Percentiles rank a stretch among this genome's conserved stretches.
phyloP scores from a whole-genome alignment of 1,140 invertebrate genomes.

The Aethina tumida region DNA sequence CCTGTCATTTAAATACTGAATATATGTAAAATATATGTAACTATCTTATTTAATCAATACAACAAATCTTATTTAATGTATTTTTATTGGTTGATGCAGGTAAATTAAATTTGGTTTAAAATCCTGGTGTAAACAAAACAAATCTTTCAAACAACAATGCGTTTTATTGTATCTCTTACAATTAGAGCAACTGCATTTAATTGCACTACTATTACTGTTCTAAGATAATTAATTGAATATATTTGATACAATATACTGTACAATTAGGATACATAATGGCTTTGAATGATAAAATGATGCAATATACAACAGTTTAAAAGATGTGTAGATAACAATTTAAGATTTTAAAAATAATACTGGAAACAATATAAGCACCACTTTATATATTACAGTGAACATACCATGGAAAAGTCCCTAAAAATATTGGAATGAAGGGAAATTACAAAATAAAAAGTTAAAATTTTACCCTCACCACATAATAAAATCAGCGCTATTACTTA shows the following conservation, averaged over 20 bases:
- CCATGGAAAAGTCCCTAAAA: constrained; percentile 19
- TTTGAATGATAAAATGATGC: constrained; percentile 19
- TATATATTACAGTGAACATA: constrained; percentile 14
- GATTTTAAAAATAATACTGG: constrained; percentile 26
- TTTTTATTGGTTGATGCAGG: too few species aligned
- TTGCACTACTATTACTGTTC: constrained; percentile 24
- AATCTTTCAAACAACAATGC: constrained; percentile 19
- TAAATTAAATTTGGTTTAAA: too few species aligned
- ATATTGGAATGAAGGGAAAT: constrained; percentile 27
- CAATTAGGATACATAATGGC: constrained; percentile 11
- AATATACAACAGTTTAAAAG: constrained; percentile 19
- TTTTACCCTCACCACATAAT: constrained; percentile 21
- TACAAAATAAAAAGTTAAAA: constrained; percentile 14
- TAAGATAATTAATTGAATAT: constrained; percentile 20
- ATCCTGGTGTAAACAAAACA: too few species aligned
- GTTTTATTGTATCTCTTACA: constrained; percentile 22
- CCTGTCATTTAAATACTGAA: too few species aligned
- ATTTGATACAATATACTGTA: constrained; percentile 18
- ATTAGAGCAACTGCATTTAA: constrained; percentile 26
- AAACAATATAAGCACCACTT: constrained; percentile 18
- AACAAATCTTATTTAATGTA: too few species aligned
- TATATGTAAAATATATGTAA: too few species aligned
- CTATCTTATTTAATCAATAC: too few species aligned
- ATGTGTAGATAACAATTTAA: constrained; percentile 15
- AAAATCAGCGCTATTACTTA: neutral